Conservation (phyloP, 2,113 vertebrate genomes). For the Macaca fascicularis region T2T-MFA8v1.1 NC_088377.1:119502501-119503000, state of each 20-base stretch:
- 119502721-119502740: neutral
- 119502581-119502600: rapidly evolving
- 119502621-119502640: neutral
- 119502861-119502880: neutral
- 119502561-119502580: neutral
- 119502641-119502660: neutral
- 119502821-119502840: neutral
- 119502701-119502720: neutral
- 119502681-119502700: neutral
- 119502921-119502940: neutral
- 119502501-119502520: neutral
- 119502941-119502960: neutral
- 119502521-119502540: neutral
- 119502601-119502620: neutral
- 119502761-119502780: neutral
- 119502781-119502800: neutral
- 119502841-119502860: neutral
- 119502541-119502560: neutral
- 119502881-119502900: neutral
- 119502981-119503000: conserved; percentile 16
- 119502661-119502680: neutral
- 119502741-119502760: neutral
- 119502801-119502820: neutral
- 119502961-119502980: neutral
- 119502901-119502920: neutral